Base-by-base conservation (phyloP, 2,888 invertebrate species). In the Anarsia innoxiella region DNA sequence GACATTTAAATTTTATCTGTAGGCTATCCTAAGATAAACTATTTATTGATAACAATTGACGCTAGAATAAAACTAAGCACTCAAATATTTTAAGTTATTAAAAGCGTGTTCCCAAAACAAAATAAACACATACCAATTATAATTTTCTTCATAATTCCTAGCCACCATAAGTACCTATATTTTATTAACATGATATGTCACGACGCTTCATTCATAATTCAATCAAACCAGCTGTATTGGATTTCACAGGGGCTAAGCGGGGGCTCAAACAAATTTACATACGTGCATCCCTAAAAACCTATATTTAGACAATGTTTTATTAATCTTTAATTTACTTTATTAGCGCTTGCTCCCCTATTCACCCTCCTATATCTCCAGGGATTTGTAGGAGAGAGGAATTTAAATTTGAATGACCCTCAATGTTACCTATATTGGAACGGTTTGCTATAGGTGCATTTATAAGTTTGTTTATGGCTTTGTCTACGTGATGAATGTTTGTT, bases 241-340 rank as follows among this genome's bases (percentile, higher is more conserved):
- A 64, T 67, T 66, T 59, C 64, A 57, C 49, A 43, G 51, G 69
- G 66, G 66, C 54, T 56, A 49, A 39, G n/a, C n/a, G n/a, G n/a
- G n/a, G n/a, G n/a, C n/a, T n/a, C n/a, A n/a, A n/a, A 37, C 49
- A 57, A 59, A 78, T 77, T 77, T 77, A 68, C 78, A 79, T 76
- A 64, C 62, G 53, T 56, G 58, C 61, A 71, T 65, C 64, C 64
- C 69, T 56, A 62, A 68, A 72, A 73, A 69, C 69, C 72, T 73
- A 70, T 79, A 76, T 73, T 71, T 74, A 70, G 71, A 75, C 72
- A 75, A 82, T 84, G 65, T 78, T 82, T 80, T 84, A 84, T 84
- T 84, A 83, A 84, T 83, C 77, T 83, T 82, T 84, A 84, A 84
- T 84, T 84, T 83, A 73, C 80, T 84, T 84, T 82, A 83, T 84